These are phyloP conservation scores for Pemphigus obesinymphae DNA, from an alignment of 1,140 invertebrate species.

Conservation along the genomic window DNA sequence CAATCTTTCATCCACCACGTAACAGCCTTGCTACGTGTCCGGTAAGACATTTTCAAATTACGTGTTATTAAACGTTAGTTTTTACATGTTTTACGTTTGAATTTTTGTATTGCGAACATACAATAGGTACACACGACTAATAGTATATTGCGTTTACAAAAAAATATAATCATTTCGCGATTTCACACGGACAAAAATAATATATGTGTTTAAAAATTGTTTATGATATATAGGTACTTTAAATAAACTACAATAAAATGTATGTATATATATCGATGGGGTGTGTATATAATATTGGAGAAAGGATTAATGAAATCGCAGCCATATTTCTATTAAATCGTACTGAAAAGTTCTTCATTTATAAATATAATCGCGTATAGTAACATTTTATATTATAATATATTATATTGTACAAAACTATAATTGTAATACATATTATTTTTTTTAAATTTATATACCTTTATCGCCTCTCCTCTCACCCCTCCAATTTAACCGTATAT, in stretches of 20 bases:
- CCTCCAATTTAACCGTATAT: too few relatives aligned
- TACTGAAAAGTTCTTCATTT: too few relatives aligned
- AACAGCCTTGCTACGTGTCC: slow-evolving; percentile 5
- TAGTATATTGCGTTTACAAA: not conserved
- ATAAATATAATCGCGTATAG: too few relatives aligned
- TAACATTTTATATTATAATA: too few relatives aligned
- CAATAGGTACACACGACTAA: not conserved
- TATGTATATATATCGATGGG: not conserved
- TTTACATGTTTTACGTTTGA: not conserved
- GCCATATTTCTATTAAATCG: too few relatives aligned
- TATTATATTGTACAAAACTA: too few relatives aligned
- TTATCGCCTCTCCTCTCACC: too few relatives aligned
- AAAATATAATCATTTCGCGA: not conserved
- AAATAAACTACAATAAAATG: too few relatives aligned
- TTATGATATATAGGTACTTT: too few relatives aligned
- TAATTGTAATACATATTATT: too few relatives aligned
- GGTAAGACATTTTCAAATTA: not conserved
- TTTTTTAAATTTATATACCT: too few relatives aligned
- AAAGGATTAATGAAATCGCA: too few relatives aligned
- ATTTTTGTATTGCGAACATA: not conserved
- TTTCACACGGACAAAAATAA: not conserved
- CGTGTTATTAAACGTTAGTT: not conserved
- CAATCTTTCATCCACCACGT: not conserved
- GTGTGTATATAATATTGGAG: not conserved
- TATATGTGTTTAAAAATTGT: not conserved